Percentiles rank a stretch among this genome's conserved stretches.
phyloP scores from a whole-genome alignment of 1,140 invertebrate species.

The Pseudachorutes palmiensis region DNA sequence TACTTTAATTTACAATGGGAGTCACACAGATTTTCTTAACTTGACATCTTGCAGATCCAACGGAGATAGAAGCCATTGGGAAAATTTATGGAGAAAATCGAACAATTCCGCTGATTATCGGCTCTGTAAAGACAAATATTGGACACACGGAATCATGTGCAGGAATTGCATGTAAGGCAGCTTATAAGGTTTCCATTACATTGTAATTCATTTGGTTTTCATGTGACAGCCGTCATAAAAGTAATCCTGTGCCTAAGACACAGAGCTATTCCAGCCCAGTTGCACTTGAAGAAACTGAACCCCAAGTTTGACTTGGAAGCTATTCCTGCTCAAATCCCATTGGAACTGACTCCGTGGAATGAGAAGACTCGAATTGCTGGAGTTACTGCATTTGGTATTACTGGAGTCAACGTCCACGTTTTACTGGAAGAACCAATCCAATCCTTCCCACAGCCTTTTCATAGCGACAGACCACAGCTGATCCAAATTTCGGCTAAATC shows the following conservation, averaged over 20 bases:
- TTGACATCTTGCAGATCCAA: conserved; percentile 10
- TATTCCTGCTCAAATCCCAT: conserved; percentile 18
- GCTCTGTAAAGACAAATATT: conserved; percentile 54
- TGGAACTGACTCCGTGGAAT: conserved; percentile 7
- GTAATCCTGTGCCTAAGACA: conserved; percentile 17
- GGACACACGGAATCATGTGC: conserved; percentile 52
- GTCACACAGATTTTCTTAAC: not conserved
- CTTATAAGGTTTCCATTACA: no score
- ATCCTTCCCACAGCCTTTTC: no score
- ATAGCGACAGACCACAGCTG: no score
- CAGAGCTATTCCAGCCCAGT: conserved; percentile 17
- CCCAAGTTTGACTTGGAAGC: conserved; percentile 11
- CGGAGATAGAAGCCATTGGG: conserved; percentile 43
- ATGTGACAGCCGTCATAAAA: conserved; percentile 20
- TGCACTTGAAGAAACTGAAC: conserved; percentile 13
- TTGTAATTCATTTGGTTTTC: no score
- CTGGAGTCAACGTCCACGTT: no score
- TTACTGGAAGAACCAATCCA: no score
- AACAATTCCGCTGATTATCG: conserved; percentile 46
- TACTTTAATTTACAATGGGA: not conserved
- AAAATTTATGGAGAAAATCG: conserved; percentile 47
- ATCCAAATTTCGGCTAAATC: no score
- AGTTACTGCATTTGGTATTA: no score
- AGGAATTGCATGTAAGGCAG: no score
- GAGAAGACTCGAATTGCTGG: no score